Conservation (phyloP, 2,797 vertebrate genomes). For the Propithecus deckenii region DNA sequence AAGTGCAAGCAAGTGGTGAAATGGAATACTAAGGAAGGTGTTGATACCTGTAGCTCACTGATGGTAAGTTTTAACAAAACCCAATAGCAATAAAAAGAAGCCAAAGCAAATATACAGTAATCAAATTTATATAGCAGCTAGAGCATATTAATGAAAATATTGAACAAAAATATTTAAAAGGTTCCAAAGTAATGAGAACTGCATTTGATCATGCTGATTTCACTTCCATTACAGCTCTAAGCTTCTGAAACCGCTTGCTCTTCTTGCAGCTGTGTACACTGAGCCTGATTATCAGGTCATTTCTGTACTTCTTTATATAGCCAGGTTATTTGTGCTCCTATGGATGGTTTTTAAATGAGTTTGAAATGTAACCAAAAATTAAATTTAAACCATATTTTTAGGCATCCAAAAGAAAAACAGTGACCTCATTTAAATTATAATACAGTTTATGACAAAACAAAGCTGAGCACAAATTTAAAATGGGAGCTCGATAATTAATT, state of each 20-base stretch:
- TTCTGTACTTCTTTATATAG: slow-evolving; percentile 54
- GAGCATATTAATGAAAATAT: slow-evolving; percentile 55
- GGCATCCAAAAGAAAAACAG: slow-evolving; percentile 50
- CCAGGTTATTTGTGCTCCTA: slow-evolving; percentile 50
- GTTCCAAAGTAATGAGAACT: slow-evolving; percentile 1
- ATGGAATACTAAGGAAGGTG: slow-evolving; percentile 64
- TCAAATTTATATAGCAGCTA: slow-evolving; percentile 56
- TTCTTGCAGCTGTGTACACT: neutral
- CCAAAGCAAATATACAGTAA: slow-evolving; percentile 60
- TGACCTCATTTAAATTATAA: slow-evolving; percentile 45
- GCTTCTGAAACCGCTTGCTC: neutral
- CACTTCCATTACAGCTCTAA: neutral
- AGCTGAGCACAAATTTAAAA: slow-evolving; percentile 51
- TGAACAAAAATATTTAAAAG: slow-evolving; percentile 49
- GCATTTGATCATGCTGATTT: slow-evolving; percentile 36
- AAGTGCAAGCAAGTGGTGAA: slow-evolving; percentile 67
- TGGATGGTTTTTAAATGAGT: slow-evolving; percentile 49
- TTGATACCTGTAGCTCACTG: slow-evolving; percentile 66
- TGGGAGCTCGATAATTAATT: slow-evolving; percentile 47
- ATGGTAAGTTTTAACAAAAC: slow-evolving; percentile 72
- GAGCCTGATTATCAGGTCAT: slow-evolving; percentile 58
- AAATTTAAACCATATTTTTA: slow-evolving; percentile 60
- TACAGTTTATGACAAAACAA: slow-evolving; percentile 36
- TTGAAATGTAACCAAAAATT: slow-evolving; percentile 63
- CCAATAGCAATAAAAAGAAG: slow-evolving; percentile 71